Conservation (phyloP, 2,797 vertebrate genomes). For the Morelia viridis region DNA sequence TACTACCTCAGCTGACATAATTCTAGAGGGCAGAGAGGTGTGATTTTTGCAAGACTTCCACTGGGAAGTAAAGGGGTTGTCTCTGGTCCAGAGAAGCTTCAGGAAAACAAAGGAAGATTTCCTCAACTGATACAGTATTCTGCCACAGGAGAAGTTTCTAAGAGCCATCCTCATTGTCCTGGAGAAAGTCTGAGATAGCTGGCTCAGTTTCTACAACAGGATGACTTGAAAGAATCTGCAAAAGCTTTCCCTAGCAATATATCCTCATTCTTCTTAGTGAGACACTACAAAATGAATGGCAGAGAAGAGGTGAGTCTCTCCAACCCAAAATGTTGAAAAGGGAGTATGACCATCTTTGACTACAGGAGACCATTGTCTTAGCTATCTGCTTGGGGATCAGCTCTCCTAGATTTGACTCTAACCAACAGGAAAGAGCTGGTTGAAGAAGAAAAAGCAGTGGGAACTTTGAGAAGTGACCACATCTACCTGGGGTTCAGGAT, state of each 20-base stretch:
- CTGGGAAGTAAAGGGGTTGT: not conserved
- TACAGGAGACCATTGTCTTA: not conserved
- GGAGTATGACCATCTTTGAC: not conserved
- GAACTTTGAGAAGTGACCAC: too few relatives aligned
- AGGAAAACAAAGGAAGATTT: not conserved
- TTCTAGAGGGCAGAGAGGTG: not conserved
- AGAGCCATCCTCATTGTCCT: not conserved
- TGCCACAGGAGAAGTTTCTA: not conserved
- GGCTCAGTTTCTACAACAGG: not conserved
- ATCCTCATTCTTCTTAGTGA: not conserved
- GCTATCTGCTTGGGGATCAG: too few relatives aligned
- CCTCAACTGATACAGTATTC: not conserved
- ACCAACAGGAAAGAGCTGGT: too few relatives aligned
- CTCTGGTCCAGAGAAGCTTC: not conserved
- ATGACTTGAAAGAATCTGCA: not conserved
- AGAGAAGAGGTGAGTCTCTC: not conserved
- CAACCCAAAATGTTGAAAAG: not conserved
- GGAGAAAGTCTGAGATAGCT: not conserved
- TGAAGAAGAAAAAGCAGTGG: too few relatives aligned
- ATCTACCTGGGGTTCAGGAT: too few relatives aligned
- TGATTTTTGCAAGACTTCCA: not conserved
- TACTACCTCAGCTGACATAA: not conserved
- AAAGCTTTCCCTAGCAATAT: not conserved
- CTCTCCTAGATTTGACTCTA: too few relatives aligned
- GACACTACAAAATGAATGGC: not conserved